A percentile compares a stretch with the other conserved stretches of the same genome.
Evolutionary conservation across 2,797 vertebrate species (phyloP).

Genomic region (Muscicapa comitata): DNA sequence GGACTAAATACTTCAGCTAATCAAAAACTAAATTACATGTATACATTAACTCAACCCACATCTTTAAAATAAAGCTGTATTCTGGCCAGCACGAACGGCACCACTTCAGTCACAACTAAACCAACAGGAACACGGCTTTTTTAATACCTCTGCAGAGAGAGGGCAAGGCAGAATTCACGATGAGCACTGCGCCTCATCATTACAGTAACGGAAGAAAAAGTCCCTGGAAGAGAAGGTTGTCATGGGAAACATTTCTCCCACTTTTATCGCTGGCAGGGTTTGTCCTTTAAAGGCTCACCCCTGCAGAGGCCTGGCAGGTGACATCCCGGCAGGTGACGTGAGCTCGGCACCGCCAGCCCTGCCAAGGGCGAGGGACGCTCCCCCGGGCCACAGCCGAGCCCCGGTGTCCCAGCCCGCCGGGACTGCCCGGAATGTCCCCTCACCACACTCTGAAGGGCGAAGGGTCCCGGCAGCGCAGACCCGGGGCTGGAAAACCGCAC

Average conservation of each 20-base stretch:
- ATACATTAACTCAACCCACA: background rate
- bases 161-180: background rate
- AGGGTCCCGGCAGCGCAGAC: background rate
- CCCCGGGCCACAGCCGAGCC: background rate
- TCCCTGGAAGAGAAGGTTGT: background rate
- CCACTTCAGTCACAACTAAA: background rate
- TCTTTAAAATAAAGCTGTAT: background rate
- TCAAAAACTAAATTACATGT: background rate
- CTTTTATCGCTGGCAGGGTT: background rate
- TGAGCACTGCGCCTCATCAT: background rate
- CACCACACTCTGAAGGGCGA: background rate
- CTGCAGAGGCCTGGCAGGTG: constrained; percentile 11
- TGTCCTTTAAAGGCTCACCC: background rate
- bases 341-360: background rate
- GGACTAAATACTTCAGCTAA: constrained; percentile 19
- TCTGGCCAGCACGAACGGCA: background rate
- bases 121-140: background rate
- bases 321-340: background rate
- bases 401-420: background rate
- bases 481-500: background rate
- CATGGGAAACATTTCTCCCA: background rate
- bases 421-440: background rate
- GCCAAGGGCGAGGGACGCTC: background rate
- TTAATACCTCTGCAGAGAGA: background rate
- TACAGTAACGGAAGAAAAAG: background rate